phyloP scores from a whole-genome alignment of 1,140 invertebrate species.

The Idris sp. region DNA sequence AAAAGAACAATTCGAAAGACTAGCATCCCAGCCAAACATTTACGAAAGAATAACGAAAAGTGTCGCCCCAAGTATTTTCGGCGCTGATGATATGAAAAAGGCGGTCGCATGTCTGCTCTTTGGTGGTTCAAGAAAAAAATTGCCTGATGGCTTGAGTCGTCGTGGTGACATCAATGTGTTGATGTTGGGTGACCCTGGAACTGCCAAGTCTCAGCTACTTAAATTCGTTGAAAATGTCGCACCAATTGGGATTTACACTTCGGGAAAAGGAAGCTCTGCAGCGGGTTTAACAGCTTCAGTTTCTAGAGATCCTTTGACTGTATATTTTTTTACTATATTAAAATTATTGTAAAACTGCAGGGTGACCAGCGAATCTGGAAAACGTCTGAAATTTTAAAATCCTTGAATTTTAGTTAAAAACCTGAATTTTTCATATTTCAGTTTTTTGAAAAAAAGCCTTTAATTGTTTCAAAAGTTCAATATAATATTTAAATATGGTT shows the following conservation, averaged over 20 bases:
- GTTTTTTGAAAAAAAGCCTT: no score
- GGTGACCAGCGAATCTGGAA: no score
- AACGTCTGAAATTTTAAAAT: no score
- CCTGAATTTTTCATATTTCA: no score
- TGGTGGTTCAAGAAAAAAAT: conserved; percentile 91
- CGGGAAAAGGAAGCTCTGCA: conserved; percentile 98
- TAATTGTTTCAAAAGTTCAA: no score
- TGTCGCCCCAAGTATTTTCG: conserved; percentile 98
- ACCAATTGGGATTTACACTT: conserved; percentile 98
- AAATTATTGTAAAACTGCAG: no score
- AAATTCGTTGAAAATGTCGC: conserved; percentile 98
- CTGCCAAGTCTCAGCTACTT: conserved; percentile 97
- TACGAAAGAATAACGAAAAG: conserved; percentile 94
- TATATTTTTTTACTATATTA: conserved; percentile 74
- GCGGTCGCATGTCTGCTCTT: conserved; percentile 94
- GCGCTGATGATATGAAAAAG: conserved; percentile 97
- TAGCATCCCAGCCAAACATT: conserved; percentile 91
- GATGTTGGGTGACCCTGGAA: conserved; percentile 98
- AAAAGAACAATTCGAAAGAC: conserved; percentile 92
- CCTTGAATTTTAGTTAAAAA: no score
- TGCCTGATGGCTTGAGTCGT: conserved; percentile 96
- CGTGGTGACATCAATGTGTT: conserved; percentile 98
- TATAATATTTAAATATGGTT: no score
- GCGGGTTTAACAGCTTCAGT: conserved; percentile 99
- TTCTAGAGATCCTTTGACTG: conserved; percentile 93